Conservation (phyloP, 2,113 vertebrate genomes). For the Gymnocephalus cernua region DNA sequence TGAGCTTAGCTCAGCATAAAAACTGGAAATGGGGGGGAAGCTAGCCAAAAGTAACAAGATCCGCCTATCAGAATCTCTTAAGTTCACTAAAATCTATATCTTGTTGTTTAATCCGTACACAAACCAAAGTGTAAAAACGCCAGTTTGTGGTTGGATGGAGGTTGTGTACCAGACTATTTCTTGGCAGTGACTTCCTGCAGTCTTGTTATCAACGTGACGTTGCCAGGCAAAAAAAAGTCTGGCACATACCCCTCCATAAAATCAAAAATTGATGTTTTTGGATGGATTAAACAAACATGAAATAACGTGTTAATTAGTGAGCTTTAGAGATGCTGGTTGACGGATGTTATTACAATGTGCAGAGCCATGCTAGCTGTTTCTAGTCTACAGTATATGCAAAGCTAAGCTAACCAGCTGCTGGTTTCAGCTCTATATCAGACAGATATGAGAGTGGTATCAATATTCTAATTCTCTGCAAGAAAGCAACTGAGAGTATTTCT, state of each 20-base stretch:
- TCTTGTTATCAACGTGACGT: no score
- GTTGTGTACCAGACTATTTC: neutral
- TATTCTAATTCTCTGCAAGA: neutral
- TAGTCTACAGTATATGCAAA: neutral
- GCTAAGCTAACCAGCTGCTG: neutral
- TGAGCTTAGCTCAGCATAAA: no score
- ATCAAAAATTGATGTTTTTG: neutral
- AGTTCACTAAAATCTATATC: no score
- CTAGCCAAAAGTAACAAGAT: no score
- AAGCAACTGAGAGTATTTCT: neutral
- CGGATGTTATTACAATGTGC: neutral
- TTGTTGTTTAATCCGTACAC: no score
- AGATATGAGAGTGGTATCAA: neutral
- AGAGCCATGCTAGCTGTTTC: neutral
- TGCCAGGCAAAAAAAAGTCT: neutral
- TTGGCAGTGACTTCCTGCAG: neutral
- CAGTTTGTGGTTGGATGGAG: neutral
- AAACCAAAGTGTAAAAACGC: no score
- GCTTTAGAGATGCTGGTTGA: neutral
- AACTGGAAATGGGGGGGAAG: no score
- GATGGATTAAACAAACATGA: neutral
- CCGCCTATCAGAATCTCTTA: no score
- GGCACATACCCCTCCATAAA: neutral
- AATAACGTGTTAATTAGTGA: neutral
- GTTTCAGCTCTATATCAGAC: neutral